Conservation (phyloP, 2,888 invertebrate genomes). For the Steromphala cineraria region DNA sequence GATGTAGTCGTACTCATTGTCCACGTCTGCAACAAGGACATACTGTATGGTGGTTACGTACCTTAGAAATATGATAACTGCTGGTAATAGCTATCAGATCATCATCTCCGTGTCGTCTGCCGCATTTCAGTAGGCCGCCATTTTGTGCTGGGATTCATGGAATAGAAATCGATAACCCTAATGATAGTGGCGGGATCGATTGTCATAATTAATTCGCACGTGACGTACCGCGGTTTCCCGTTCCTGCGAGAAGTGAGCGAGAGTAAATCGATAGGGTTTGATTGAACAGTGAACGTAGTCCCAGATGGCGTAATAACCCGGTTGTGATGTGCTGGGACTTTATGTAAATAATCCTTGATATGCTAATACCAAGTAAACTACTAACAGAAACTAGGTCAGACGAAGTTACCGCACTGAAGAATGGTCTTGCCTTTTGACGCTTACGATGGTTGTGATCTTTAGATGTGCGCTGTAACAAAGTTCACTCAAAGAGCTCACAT, state of each 20-base stretch:
- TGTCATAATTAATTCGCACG: slow-evolving; percentile 9
- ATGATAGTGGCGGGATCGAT: background rate
- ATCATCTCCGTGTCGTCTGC: background rate
- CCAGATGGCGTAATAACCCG: too few species aligned
- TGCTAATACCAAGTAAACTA: too few species aligned
- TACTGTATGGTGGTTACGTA: background rate
- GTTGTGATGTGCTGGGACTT: too few species aligned
- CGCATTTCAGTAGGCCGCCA: background rate
- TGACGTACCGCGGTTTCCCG: background rate
- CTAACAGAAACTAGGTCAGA: too few species aligned
- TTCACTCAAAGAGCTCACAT: too few species aligned
- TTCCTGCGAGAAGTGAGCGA: background rate
- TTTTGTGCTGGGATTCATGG: slow-evolving; percentile 15
- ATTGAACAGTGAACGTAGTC: background rate
- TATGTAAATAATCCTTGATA: too few species aligned
- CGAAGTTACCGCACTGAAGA: too few species aligned
- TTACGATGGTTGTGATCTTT: too few species aligned
- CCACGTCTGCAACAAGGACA: slow-evolving; percentile 52
- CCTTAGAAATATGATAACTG: background rate
- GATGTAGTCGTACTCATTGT: slow-evolving; percentile 60
- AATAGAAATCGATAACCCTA: background rate
- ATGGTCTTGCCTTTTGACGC: too few species aligned
- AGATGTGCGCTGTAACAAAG: too few species aligned
- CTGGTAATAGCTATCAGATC: background rate
- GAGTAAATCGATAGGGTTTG: background rate